Conservation (phyloP, 2,888 invertebrate genomes). For the Mesochorus sp. region DNA sequence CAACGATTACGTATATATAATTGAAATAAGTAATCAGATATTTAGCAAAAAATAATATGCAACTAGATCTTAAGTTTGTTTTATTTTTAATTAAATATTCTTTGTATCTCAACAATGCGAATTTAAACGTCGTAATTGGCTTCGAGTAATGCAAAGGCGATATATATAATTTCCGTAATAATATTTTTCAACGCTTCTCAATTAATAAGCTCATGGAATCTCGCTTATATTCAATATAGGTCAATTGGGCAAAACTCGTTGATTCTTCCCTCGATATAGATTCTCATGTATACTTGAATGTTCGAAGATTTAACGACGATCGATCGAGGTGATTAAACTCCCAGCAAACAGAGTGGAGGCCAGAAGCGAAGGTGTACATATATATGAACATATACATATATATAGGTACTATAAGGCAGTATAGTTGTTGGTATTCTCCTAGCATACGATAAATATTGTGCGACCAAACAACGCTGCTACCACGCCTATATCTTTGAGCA, state of each 20-base stretch:
- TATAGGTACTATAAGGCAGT: background rate
- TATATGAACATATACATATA: background rate
- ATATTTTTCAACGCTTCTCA: background rate
- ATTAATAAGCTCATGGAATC: background rate
- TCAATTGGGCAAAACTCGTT: background rate
- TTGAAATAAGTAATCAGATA: too few species aligned
- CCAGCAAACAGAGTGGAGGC: constrained; percentile 15
- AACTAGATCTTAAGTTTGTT: too few species aligned
- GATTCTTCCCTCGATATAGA: background rate
- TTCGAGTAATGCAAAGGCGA: too few species aligned
- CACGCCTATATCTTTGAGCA: background rate
- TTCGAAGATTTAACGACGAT: constrained; percentile 15
- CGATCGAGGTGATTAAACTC: constrained; percentile 9
- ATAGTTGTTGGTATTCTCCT: constrained; percentile 12
- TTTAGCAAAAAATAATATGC: too few species aligned
- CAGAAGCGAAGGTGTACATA: background rate
- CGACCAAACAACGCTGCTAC: constrained; percentile 23
- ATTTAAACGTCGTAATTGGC: too few species aligned
- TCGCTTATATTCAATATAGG: background rate
- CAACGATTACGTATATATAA: too few species aligned
- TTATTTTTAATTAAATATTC: too few species aligned
- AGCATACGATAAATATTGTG: constrained; percentile 33
- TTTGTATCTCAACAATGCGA: too few species aligned
- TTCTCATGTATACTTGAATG: background rate
- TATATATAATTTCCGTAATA: too few species aligned